These are phyloP conservation scores for Sebastes matsubarae DNA, from an alignment of 2,797 vertebrate genomes.

Conservation along the genomic window DNA sequence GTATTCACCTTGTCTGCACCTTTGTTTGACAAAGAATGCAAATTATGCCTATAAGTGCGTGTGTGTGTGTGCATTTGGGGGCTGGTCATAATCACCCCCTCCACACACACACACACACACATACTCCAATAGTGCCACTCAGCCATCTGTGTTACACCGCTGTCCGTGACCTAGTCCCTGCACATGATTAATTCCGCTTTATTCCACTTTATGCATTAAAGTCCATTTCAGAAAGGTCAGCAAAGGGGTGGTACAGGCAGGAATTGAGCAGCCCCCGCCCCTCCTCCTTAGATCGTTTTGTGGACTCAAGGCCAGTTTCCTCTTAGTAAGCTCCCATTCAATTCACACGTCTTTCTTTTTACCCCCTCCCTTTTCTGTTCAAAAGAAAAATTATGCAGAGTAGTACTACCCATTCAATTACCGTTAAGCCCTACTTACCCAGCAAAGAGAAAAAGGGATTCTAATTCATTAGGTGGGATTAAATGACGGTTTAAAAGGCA, in stretches of 20 bases:
- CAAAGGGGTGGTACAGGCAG: slow-evolving; percentile 51
- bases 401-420: slow-evolving; percentile 75
- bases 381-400: slow-evolving; percentile 62
- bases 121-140: slow-evolving; percentile 31
- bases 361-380: slow-evolving; percentile 32
- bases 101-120: neutral
- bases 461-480: slow-evolving; percentile 77
- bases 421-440: slow-evolving; percentile 66
- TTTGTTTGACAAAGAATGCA: slow-evolving; percentile 40
- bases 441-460: slow-evolving; percentile 65
- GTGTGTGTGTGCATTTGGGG: neutral
- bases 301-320: slow-evolving; percentile 71
- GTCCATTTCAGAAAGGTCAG: slow-evolving; percentile 77
- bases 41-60: slow-evolving; percentile 2
- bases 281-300: slow-evolving; percentile 55
- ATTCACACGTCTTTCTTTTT: slow-evolving; percentile 48
- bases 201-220: slow-evolving; percentile 78
- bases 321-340: slow-evolving; percentile 61
- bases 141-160: slow-evolving; percentile 58
- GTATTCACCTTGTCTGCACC: slow-evolving; percentile 36
- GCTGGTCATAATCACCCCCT: neutral
- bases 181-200: slow-evolving; percentile 76
- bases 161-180: slow-evolving; percentile 69
- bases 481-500: slow-evolving; percentile 70
- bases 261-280: slow-evolving; percentile 36